Conservation (phyloP, 2,113 vertebrate genomes). For the Todiramphus saurophagus region DNA sequence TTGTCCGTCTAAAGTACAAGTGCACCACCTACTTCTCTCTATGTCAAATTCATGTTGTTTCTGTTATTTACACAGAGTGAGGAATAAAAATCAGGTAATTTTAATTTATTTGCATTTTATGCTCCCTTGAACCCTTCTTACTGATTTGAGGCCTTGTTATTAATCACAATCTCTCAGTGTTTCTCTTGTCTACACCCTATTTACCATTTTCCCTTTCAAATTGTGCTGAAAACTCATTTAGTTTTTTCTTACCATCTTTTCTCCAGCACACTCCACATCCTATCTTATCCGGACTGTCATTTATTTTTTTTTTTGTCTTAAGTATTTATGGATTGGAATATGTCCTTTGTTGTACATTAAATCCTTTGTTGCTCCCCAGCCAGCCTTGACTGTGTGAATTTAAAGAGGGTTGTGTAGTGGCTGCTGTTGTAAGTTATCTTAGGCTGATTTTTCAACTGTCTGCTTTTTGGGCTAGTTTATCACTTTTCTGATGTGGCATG, state of each 20-base stretch:
- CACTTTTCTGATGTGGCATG: not conserved
- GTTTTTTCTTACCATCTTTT: not conserved
- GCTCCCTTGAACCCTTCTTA: not conserved
- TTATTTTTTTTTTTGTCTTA: not conserved
- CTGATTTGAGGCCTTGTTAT: not conserved
- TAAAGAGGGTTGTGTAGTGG: not conserved
- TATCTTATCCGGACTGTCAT: not conserved
- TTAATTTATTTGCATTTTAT: not conserved
- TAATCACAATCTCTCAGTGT: not conserved
- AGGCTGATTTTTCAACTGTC: not conserved
- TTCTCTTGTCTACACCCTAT: not conserved
- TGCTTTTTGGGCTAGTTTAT: not conserved
- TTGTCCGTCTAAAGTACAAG: not conserved
- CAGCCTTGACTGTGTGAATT: conserved; percentile 11
- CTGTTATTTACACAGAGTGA: not conserved
- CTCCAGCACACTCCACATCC: not conserved
- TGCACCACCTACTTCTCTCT: not conserved
- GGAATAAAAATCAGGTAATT: not conserved
- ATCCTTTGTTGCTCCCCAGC: conserved; percentile 19
- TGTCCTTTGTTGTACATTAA: conserved; percentile 22
- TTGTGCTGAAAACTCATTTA: not conserved
- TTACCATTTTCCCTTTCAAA: not conserved
- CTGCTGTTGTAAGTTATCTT: not conserved
- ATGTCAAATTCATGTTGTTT: not conserved
- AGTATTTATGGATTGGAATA: conserved; percentile 18